These are phyloP conservation scores for Odocoileus hemionus DNA, from an alignment of 2,113 vertebrate genomes.

Conservation along the genomic window DNA sequence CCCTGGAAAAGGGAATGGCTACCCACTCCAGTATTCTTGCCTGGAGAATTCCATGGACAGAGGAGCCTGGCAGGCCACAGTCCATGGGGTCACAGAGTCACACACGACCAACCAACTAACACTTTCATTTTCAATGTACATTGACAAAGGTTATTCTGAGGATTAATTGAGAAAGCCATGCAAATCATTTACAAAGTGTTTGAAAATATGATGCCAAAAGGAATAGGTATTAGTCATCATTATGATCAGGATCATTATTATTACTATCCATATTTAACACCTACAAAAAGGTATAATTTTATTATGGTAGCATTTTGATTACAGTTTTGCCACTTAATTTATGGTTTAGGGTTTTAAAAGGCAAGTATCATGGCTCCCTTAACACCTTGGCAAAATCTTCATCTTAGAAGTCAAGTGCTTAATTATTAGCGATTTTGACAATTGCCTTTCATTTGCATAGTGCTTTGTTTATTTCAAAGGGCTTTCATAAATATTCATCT, in stretches of 20 bases:
- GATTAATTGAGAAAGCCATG: not conserved
- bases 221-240: not conserved
- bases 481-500: constrained; percentile 8
- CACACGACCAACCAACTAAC: fast-evolving
- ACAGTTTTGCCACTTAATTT: not conserved
- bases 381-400: not conserved
- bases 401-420: not conserved
- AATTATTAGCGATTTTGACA: not conserved
- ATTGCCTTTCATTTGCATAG: not conserved
- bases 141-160: not conserved
- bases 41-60: not conserved
- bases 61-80: not conserved
- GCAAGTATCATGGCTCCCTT: not conserved
- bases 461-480: constrained; percentile 31
- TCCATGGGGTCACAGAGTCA: not conserved
- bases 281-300: not conserved
- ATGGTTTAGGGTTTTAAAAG: not conserved
- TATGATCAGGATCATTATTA: not conserved
- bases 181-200: not conserved
- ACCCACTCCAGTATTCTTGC: not conserved
- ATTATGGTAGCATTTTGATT: not conserved
- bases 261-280: not conserved
- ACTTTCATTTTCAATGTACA: not conserved
- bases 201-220: not conserved
- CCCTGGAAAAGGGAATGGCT: not conserved